Percentiles rank a stretch among this genome's conserved stretches.
These are phyloP conservation scores for Stenodera caucasica DNA, from an alignment of 2,888 invertebrate genomes.

Conservation along the genomic window DNA sequence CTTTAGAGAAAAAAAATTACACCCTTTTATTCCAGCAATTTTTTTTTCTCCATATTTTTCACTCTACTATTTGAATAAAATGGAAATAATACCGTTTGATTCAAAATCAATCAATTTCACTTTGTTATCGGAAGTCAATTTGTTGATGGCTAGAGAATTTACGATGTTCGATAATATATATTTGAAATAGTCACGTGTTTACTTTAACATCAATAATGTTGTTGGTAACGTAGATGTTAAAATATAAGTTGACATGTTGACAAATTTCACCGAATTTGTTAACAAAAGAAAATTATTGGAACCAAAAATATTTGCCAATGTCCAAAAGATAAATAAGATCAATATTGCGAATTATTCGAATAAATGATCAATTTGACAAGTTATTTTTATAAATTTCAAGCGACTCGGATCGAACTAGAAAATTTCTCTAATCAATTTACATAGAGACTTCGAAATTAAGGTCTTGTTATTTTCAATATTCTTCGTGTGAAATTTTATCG, in stretches of 20 bases:
- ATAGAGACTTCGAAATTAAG: too few species aligned
- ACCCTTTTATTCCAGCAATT: background rate
- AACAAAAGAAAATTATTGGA: background rate
- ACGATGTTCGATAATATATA: slow-evolving; percentile 5
- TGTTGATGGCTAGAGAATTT: slow-evolving; percentile 6
- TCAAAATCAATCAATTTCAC: slow-evolving; percentile 5
- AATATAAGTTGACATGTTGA: slow-evolving; percentile 12
- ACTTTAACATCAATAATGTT: slow-evolving; percentile 11
- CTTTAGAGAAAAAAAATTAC: background rate
- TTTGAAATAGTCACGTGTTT: slow-evolving; percentile 7
- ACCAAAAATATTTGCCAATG: slow-evolving; percentile 1
- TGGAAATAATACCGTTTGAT: slow-evolving; percentile 6
- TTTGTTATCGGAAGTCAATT: slow-evolving; percentile 7
- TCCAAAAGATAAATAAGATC: background rate
- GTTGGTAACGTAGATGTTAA: slow-evolving; percentile 7
- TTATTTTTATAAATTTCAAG: too few species aligned
- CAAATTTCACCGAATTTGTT: slow-evolving; percentile 4
- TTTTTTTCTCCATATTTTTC: background rate
- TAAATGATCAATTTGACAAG: background rate
- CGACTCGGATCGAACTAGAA: too few species aligned
- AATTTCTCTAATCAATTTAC: too few species aligned
- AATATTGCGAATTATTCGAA: background rate
- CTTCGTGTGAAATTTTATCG: too few species aligned
- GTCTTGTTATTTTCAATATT: too few species aligned
- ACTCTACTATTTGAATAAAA: background rate